These are phyloP conservation scores for Syngnathus typhle DNA, from an alignment of 2,113 vertebrate species.

Conservation along the genomic window DNA sequence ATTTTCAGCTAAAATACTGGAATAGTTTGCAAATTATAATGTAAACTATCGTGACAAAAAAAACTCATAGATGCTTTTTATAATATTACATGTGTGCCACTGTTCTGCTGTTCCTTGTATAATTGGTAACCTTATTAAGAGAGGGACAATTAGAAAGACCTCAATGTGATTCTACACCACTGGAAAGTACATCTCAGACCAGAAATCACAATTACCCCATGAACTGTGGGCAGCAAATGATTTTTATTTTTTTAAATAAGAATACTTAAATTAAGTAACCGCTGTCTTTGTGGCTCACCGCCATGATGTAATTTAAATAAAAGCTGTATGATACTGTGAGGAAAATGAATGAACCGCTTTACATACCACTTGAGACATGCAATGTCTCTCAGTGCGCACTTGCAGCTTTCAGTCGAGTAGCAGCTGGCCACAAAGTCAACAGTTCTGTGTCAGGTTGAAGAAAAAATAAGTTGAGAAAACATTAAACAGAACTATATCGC, in stretches of 20 bases:
- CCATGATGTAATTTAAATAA: slow-evolving; percentile 24
- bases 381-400: slow-evolving; percentile 91
- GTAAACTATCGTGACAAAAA: neutral
- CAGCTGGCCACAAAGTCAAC: slow-evolving; percentile 94
- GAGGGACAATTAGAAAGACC: neutral
- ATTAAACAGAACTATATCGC: neutral
- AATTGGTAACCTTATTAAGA: neutral
- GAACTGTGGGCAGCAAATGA: neutral
- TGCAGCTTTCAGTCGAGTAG: slow-evolving; percentile 90
- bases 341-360: neutral
- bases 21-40: neutral
- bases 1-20: neutral
- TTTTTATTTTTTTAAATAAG: neutral
- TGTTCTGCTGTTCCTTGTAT: neutral
- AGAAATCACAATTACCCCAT: neutral
- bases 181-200: slow-evolving; percentile 2
- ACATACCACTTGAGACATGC: slow-evolving; percentile 93
- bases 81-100: neutral
- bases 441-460: slow-evolving; percentile 64
- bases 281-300: neutral
- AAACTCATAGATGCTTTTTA: no score
- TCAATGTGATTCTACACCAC: neutral
- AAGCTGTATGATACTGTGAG: neutral
- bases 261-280: neutral
- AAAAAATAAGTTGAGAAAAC: slow-evolving; percentile 15